Conservation (phyloP, 23 tunicate genomes). For the Oikopleura dioica region DNA sequence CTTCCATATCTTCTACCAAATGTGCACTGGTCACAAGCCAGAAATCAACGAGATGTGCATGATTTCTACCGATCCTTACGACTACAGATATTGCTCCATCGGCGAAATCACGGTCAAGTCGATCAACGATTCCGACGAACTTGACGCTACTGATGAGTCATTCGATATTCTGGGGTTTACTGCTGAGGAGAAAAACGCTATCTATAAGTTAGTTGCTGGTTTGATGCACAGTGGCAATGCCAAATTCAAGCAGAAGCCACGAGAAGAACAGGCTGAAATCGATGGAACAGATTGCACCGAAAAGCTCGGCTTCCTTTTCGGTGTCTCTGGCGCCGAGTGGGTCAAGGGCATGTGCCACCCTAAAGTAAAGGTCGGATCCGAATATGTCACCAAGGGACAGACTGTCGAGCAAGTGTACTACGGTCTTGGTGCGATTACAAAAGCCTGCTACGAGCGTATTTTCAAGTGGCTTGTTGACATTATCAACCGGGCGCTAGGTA, state of each 20-base stretch:
- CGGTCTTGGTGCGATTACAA: constrained; percentile 55
- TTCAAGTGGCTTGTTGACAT: constrained; percentile 81
- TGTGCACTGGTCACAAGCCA: constrained; percentile 15
- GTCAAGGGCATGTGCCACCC: constrained; percentile 63
- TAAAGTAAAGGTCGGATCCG: constrained; percentile 76
- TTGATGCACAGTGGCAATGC: constrained; percentile 96
- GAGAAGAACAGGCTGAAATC: constrained; percentile 97
- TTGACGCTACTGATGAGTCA: constrained; percentile 29
- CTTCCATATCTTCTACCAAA: constrained; percentile 11
- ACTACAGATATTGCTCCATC: background rate
- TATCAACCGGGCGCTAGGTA: constrained; percentile 70
- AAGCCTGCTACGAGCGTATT: constrained; percentile 54
- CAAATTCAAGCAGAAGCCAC: constrained; percentile 93
- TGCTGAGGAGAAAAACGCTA: constrained; percentile 77
- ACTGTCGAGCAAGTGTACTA: constrained; percentile 84
- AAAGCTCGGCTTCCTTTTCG: constrained; percentile 54
- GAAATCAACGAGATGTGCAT: constrained; percentile 11
- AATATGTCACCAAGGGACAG: constrained; percentile 94
- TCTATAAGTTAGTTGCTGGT: constrained; percentile 86
- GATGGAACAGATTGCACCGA: constrained; percentile 99
- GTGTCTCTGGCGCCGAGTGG: constrained; percentile 51
- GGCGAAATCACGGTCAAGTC: constrained; percentile 12
- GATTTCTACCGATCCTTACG: background rate
- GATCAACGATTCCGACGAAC: background rate
- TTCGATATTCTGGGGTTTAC: constrained; percentile 81